These are phyloP conservation scores for Synanthedon vespiformis DNA, from an alignment of 2,888 invertebrate genomes.

Conservation along the genomic window DNA sequence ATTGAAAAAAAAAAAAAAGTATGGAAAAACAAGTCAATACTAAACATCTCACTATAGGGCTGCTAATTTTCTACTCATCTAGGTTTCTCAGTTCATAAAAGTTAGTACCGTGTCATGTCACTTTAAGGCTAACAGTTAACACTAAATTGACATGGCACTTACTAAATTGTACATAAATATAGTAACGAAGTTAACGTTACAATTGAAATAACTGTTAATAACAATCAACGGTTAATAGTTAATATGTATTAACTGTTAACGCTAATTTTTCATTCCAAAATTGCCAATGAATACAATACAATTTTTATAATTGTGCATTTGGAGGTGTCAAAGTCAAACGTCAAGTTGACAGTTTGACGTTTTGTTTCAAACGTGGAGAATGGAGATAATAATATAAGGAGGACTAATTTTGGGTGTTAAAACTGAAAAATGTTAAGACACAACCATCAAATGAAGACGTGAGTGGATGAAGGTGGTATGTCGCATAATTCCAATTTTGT, in stretches of 20 bases:
- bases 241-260: constrained; percentile 1
- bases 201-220: too few relatives aligned
- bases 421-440: too few relatives aligned
- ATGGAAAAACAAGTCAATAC: constrained; percentile 1
- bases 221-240: neutral
- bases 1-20: neutral
- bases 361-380: neutral
- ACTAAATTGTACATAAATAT: too few relatives aligned
- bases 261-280: constrained; percentile 5
- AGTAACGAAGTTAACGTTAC: too few relatives aligned
- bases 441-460: too few relatives aligned
- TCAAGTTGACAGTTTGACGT: constrained; percentile 7
- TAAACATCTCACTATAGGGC: neutral
- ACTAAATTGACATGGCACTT: too few relatives aligned
- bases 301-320: neutral
- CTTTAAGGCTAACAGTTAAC: too few relatives aligned
- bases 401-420: too few relatives aligned
- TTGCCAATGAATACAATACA: constrained; percentile 3
- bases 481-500: too few relatives aligned
- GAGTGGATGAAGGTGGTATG: too few relatives aligned
- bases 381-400: too few relatives aligned
- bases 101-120: too few relatives aligned
- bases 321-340: neutral
- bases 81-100: neutral
- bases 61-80: neutral